These are phyloP conservation scores for Hirtodrosophila confusa DNA, from an alignment of 2,888 invertebrate species.

Conservation along the genomic window DNA sequence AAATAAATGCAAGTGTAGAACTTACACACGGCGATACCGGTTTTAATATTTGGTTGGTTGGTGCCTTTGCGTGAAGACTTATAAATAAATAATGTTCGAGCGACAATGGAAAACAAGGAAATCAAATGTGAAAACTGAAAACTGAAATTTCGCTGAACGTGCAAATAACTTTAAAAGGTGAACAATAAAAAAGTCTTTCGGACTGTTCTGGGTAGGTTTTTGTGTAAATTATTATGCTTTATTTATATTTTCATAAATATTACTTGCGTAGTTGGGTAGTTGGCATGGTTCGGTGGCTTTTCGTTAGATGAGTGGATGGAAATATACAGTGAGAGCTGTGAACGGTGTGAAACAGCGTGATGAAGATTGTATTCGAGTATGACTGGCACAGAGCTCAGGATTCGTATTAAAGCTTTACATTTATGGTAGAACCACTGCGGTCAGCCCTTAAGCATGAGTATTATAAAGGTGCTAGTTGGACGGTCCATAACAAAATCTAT, in stretches of 20 bases:
- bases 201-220: slow-evolving; percentile 1
- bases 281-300: slow-evolving; percentile 2
- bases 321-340: slow-evolving; percentile 33
- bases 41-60: slow-evolving; percentile 37
- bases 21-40: slow-evolving; percentile 10
- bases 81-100: slow-evolving; percentile 66
- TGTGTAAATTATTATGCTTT: background rate
- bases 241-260: slow-evolving; percentile 23
- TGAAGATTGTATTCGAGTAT: slow-evolving; percentile 7
- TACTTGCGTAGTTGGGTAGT: background rate
- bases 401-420: too few species aligned
- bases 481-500: slow-evolving; percentile 15
- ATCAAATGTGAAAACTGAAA: slow-evolving; percentile 21
- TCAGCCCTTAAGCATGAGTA: slow-evolving; percentile 30
- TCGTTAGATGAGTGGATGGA: slow-evolving; percentile 36
- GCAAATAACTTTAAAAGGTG: slow-evolving; percentile 36
- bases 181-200: slow-evolving; percentile 15
- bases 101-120: slow-evolving; percentile 58
- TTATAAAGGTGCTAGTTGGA: slow-evolving; percentile 31
- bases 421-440: background rate
- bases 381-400: too few species aligned
- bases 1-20: slow-evolving; percentile 3
- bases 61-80: slow-evolving; percentile 56
- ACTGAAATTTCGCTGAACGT: slow-evolving; percentile 41
- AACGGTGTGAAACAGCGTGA: slow-evolving; percentile 11